Base-by-base conservation (phyloP, 2,113 vertebrate genomes). In the Progne subis region DNA sequence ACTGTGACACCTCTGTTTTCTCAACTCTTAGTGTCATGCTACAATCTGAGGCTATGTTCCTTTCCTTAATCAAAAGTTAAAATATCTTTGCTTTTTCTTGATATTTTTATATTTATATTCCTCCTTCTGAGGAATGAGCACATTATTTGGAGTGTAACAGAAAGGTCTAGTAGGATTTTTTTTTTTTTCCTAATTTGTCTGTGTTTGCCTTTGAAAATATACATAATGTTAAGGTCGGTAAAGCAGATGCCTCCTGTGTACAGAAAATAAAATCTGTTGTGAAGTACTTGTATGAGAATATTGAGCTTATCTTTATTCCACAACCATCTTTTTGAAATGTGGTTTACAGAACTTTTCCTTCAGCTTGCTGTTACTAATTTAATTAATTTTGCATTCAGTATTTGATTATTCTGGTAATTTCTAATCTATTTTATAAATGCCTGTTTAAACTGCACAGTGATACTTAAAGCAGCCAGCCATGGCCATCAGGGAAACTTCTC, bases 251-350 rank as follows among this genome's bases (percentile, higher is more conserved):
- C 59, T 95, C 34, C 82, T 94, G 37, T 87, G 39, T 84, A 61
- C 93, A 81, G 72, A 78, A 88, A 94, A 97, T 97, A 95, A 97
- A 97, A 84, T 71, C 34, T 82, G 17, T 90, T 64, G 55, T 86
- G 14, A 95, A 91, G 60, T 77, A 55, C 41, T 86, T 90, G 64
- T 78, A 82, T 34, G 70, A 86, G n/a, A 91, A 43, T 67, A 49
- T 7, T 49, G 12, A 91, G 23, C 8, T 82, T 88, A 18, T 43
- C 28, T 82, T 70, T 56, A 55, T 86, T 75, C 50, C 65, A 84
- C n/a, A 71, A 32, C 18, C 11, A 12, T 56, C 29, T 43, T 88
- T 72, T 13, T 84, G 52, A 89, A 91, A 64, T 71, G 11, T 28
- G 16, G 14, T 56, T 88, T 90, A 64, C 18, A 68, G 37, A 79